Conservation (phyloP, 2,797 vertebrate genomes). For the Pipistrellus nathusii region DNA sequence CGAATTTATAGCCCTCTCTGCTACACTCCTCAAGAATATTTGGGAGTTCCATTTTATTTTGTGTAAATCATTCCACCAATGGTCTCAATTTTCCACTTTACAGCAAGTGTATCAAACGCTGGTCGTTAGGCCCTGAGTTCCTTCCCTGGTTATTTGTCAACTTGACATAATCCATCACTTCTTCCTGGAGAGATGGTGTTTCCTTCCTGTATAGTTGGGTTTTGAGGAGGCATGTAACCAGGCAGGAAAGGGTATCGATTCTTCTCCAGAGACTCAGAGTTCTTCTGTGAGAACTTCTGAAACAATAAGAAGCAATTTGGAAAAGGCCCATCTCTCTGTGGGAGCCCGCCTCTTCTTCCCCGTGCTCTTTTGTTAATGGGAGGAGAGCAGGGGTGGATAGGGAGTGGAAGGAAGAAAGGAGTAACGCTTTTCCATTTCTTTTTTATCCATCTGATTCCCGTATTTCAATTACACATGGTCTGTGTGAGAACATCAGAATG, state of each 20-base stretch:
- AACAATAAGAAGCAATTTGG: not conserved
- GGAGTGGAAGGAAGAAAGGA: not conserved
- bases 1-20: not conserved
- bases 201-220: not conserved
- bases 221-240: not conserved
- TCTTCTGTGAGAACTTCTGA: not conserved
- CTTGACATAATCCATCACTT: not conserved
- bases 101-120: not conserved
- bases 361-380: not conserved
- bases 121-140: not conserved
- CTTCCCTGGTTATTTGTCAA: not conserved
- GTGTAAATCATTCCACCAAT: not conserved
- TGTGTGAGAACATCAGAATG: not conserved
- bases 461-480: not conserved
- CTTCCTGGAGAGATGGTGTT: not conserved
- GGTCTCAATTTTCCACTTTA: slow-evolving; percentile 1
- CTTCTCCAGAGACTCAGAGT: not conserved
- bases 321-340: not conserved
- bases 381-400: not conserved
- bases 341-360: not conserved
- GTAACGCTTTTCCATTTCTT: not conserved
- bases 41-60: slow-evolving; percentile 25
- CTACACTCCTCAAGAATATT: not conserved
- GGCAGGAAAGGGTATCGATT: not conserved
- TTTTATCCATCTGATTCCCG: not conserved